Percentiles rank a stretch among this genome's conserved stretches.
These are phyloP conservation scores for Copidosoma aretas DNA, from an alignment of 2,888 invertebrate species.

Conservation along the genomic window DNA sequence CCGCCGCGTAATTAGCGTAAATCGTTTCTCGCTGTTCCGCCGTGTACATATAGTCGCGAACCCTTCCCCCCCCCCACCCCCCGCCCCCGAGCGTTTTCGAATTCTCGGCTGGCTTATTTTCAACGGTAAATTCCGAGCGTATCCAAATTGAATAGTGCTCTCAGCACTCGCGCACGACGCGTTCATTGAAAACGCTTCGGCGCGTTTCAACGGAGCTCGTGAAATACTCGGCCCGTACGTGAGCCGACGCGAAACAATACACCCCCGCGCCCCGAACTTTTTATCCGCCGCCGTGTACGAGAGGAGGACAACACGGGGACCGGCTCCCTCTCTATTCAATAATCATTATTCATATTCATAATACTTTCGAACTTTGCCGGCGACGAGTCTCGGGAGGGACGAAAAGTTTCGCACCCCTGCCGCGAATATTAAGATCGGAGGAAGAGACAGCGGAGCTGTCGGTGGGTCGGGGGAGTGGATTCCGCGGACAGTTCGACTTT, in stretches of 20 bases:
- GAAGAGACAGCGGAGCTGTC: constrained; percentile 7
- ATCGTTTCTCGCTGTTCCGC: constrained; percentile 51
- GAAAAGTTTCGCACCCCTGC: constrained; percentile 33
- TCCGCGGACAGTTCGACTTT: constrained; percentile 30
- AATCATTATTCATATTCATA: constrained; percentile 42
- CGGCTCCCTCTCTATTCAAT: constrained; percentile 40
- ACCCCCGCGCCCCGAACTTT: constrained; percentile 14
- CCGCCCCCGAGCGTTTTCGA: too few relatives aligned
- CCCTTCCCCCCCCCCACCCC: too few relatives aligned
- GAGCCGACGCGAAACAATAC: neutral
- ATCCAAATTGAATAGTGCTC: too few relatives aligned
- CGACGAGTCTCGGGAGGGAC: constrained; percentile 2
- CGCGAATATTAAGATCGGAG: constrained; percentile 47
- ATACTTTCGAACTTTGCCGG: constrained; percentile 19
- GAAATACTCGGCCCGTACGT: neutral
- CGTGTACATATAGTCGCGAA: neutral
- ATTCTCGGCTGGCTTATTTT: neutral
- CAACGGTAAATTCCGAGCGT: constrained; percentile 5
- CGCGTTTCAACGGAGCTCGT: constrained; percentile 8
- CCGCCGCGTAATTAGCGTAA: constrained; percentile 60
- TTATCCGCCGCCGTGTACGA: constrained; percentile 20
- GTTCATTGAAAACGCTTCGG: constrained; percentile 1
- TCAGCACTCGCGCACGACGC: too few relatives aligned
- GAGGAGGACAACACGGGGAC: constrained; percentile 5
- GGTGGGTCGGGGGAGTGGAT: too few relatives aligned